These are phyloP conservation scores for Perca flavescens DNA, from an alignment of 2,113 vertebrate genomes.

Conservation along the genomic window DNA sequence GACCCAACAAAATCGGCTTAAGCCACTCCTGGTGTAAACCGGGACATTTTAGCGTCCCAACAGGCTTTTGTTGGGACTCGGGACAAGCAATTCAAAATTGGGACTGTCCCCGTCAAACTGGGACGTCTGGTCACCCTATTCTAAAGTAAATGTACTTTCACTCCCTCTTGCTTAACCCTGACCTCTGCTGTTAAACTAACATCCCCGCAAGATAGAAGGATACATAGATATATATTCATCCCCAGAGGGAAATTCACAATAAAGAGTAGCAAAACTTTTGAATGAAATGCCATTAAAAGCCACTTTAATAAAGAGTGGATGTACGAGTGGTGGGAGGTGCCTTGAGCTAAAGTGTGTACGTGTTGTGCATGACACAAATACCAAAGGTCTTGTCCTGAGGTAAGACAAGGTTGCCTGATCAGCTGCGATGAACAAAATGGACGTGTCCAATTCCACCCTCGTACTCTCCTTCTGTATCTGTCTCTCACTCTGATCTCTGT, in stretches of 20 bases:
- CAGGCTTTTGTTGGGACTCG: no score
- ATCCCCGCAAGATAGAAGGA: background rate
- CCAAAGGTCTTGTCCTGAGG: constrained; percentile 45
- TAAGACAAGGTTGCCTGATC: constrained; percentile 26
- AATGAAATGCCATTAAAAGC: background rate
- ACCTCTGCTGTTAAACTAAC: background rate
- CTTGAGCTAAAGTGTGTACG: constrained; percentile 11
- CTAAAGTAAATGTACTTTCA: background rate
- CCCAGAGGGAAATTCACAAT: background rate
- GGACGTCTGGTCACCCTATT: background rate
- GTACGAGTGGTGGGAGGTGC: background rate
- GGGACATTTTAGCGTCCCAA: no score
- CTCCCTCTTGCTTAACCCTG: background rate
- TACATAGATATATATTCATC: no score
- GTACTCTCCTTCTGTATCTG: background rate
- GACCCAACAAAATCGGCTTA: no score
- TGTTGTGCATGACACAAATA: constrained; percentile 45
- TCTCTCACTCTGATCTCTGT: background rate
- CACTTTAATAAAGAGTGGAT: background rate
- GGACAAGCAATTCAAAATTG: no score
- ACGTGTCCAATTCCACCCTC: constrained; percentile 1
- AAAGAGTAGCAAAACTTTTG: background rate
- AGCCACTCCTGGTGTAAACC: no score
- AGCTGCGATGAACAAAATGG: constrained; percentile 32
- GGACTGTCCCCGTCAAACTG: no score